Conservation (phyloP, 2,888 invertebrate genomes). For the Diploptera punctata region DNA sequence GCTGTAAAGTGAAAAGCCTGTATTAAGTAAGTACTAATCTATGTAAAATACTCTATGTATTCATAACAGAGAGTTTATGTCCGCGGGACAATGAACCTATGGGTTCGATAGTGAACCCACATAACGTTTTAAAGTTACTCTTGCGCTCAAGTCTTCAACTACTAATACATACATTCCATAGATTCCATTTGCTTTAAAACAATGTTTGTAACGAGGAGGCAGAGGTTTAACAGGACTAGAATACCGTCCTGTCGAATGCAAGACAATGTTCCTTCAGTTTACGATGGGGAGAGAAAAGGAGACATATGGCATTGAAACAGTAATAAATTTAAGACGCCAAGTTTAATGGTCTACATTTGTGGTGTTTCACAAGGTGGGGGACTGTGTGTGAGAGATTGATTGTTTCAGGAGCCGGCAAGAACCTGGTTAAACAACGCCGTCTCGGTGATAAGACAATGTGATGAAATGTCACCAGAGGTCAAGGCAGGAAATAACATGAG, state of each 20-base stretch:
- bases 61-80: too few species aligned
- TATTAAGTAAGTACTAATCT: too few species aligned
- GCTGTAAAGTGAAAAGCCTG: too few species aligned
- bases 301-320: constrained; percentile 1
- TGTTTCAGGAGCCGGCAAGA: constrained; percentile 7
- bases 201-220: background rate
- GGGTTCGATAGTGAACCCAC: too few species aligned
- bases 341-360: constrained; percentile 11
- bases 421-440: background rate
- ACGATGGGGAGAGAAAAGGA: background rate
- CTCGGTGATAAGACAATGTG: background rate
- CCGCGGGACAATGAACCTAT: too few species aligned
- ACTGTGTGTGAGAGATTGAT: background rate
- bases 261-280: constrained; percentile 1
- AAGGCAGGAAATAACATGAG: background rate
- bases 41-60: too few species aligned
- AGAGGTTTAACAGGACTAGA: background rate
- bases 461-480: background rate
- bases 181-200: constrained; percentile 1
- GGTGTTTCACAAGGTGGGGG: background rate
- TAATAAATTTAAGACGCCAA: constrained; percentile 17
- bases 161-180: background rate
- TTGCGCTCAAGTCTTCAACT: too few species aligned
- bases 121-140: too few species aligned
- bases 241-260: background rate